Base-by-base conservation (phyloP, 2,888 invertebrate species). In the Pyrochroa serraticornis region DNA sequence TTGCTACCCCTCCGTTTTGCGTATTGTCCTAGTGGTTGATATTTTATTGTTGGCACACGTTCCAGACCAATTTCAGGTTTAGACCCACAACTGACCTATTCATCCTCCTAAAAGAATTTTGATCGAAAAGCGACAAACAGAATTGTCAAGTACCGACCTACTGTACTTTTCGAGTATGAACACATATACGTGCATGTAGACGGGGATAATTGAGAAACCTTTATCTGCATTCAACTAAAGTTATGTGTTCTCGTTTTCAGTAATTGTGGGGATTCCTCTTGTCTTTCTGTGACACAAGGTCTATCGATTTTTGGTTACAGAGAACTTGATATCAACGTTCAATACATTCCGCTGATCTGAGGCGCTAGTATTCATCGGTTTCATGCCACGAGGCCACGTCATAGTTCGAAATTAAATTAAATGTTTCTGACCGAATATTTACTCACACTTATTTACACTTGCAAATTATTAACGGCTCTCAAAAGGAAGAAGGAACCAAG, bases 31-130 rank as follows among this genome's bases (percentile, higher is more conserved):
- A 46, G 36, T 31, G 42, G 65, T 48, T 58, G 56, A 59, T 56
- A 51, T 69, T 72, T 71, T 73, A 76, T 76, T 76, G 75, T 76
- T 67, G 74, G 67, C 74, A 72, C 75, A 76, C 75, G 75, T 76
- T 71, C 68, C 12, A 45, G 36, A 43, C 36, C 47, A 46, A 22
- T 47, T 54, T 42, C 35, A 37, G 14, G 30, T 44, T 32, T 13
- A 9, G 42, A 8, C 7, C 8, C 10, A 10, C 8, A 46, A 30
- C 9, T 31, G 7, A 10, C 32, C 13, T 12, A 22, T 10, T 47
- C 47, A 14, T 9, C 8, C 10, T 13, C 9, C 2, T 13, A 30
- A 41, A 39, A 41, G n/a, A 22, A n/a, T 8, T n/a, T 22, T 42
- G 10, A 14, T n/a, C 10, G 43, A 43, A 30, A 43, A 9, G 9